Evolutionary conservation across 2,113 vertebrate genomes (phyloP).

Genomic region (Saccopteryx leptura): DNA sequence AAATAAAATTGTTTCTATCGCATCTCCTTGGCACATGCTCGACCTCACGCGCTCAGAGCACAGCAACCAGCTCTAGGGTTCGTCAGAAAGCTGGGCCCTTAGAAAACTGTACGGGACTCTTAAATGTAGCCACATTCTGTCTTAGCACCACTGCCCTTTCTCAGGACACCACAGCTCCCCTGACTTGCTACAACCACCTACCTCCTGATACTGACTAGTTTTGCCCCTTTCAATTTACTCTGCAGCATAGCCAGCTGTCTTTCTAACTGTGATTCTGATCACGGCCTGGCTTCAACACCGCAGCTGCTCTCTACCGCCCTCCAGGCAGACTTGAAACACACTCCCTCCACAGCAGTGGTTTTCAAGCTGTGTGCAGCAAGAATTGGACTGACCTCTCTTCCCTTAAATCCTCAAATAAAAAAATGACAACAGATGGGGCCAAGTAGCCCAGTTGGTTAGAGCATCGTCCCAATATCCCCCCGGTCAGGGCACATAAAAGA

Average conservation of each 20-base stretch:
- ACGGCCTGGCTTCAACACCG: background rate
- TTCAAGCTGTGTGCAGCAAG: background rate
- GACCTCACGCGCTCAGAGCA: background rate
- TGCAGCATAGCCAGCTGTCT: background rate
- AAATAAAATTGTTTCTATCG: background rate
- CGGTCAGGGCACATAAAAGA: too few relatives aligned
- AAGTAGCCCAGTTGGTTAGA: too few relatives aligned
- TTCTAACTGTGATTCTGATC: background rate
- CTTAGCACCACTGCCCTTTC: background rate
- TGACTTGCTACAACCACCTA: background rate
- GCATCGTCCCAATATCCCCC: too few relatives aligned
- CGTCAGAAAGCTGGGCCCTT: background rate
- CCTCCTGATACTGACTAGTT: background rate
- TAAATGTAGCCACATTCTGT: background rate
- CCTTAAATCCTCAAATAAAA: background rate
- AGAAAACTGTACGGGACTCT: background rate
- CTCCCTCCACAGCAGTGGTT: background rate
- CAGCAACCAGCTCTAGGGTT: background rate
- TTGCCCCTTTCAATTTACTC: background rate
- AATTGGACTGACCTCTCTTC: background rate
- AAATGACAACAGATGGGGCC: background rate
- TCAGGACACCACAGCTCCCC: background rate
- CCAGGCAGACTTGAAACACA: background rate
- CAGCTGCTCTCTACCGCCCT: background rate
- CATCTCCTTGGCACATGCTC: background rate